Evolutionary conservation across 1,140 invertebrate genomes (phyloP), one percentile per base, ranked within the genome.

Genomic region (Drosophila leontia): DNA sequence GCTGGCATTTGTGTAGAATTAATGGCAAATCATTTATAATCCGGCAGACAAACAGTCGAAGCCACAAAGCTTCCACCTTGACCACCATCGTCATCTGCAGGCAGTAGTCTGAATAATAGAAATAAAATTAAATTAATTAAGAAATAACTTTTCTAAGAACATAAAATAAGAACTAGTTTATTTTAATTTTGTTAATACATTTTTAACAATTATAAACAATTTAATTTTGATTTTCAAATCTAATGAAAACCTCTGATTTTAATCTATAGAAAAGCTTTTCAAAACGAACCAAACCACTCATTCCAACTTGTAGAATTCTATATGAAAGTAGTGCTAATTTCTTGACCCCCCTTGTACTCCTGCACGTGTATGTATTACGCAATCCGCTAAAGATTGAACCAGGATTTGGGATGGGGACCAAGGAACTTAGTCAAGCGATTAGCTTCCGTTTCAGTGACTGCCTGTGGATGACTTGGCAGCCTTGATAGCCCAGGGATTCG

Each of bases 11-110:
- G 74, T 47, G 17, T 55, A 44, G 72, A 77, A 77, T 77, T 77
- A 77, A 77, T 77, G 82, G 76, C 80, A 82, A 82, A 85, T 86
- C 78, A 82, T 86, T 84, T 82, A 83, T 87, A 86, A 86, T 87
- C 83, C 76, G 67, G 82, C 82, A 78, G 82, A 65, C 75, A 77
- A 69, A 85, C 71, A 61, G 74, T 56, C 62, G 85, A 86, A 82
- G 82, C 82, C 82, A 72, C 75, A 85, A 82, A 85, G 82, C 64
- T 72, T 72, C 74, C 57, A 63, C 55, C 55, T 77, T 77, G 50
- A 39, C 59, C 65, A 60, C 55, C 61, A 51, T 61, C 56, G 48
- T n/a, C 69, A 71, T 69, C 67, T 53, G 35, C 34, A 41, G 7
- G 23, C 50, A 3, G 29, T 29, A 29, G 3, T 11, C 15, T 6